A percentile compares a stretch with the other conserved stretches of the same genome.
phyloP scores from a whole-genome alignment of 2,888 invertebrate genomes.

The Nomada fucata region DNA sequence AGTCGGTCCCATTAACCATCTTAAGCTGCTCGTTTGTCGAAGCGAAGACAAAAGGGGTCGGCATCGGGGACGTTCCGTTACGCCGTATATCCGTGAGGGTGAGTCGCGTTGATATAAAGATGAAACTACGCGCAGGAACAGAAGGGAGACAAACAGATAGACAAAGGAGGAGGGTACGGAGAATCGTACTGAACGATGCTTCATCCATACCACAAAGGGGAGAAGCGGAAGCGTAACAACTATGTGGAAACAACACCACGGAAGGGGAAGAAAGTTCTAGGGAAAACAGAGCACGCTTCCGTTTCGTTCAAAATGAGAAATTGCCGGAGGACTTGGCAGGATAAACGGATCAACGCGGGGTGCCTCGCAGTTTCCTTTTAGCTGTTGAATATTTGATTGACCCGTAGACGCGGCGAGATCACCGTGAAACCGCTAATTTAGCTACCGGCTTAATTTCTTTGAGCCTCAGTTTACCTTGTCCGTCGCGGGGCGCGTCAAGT shows the following conservation, averaged over 20 bases:
- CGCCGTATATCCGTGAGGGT: constrained; percentile 39
- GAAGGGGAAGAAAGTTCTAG: constrained; percentile 40
- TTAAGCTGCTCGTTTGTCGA: constrained; percentile 44
- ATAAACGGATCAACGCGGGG: constrained; percentile 47
- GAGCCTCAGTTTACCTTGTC: background rate
- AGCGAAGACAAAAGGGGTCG: constrained; percentile 2
- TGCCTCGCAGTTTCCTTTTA: constrained; percentile 30
- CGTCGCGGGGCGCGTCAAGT: background rate
- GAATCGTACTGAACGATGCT: constrained; percentile 46
- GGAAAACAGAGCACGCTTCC: constrained; percentile 19
- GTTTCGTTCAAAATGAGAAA: constrained; percentile 52
- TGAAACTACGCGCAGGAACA: constrained; percentile 16
- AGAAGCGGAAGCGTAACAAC: constrained; percentile 47
- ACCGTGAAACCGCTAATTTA: constrained; percentile 33
- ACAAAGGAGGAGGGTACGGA: background rate
- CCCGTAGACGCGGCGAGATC: constrained; percentile 14
- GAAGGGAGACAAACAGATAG: constrained; percentile 20
- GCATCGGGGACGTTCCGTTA: constrained; percentile 46
- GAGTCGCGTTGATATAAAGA: constrained; percentile 27
- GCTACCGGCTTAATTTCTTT: constrained; percentile 28
- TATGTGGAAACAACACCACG: constrained; percentile 52
- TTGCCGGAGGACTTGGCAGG: constrained; percentile 29
- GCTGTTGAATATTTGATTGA: constrained; percentile 51
- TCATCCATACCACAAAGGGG: constrained; percentile 41
- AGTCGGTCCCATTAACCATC: constrained; percentile 72